Conservation (phyloP, 2,888 invertebrate species). For the Xanthostigma xanthostigma region DNA sequence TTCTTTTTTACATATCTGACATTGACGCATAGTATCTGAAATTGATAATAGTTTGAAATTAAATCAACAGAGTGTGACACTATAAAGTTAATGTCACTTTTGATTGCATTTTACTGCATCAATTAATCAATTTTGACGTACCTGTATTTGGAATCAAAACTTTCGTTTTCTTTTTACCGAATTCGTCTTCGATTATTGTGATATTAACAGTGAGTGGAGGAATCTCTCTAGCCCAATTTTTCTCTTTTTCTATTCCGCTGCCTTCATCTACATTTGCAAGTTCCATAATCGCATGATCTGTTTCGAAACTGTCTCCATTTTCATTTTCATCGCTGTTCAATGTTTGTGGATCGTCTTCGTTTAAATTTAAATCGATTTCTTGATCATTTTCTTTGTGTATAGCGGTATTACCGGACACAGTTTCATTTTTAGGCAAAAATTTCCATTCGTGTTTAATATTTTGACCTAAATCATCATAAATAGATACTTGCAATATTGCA, state of each 20-base stretch:
- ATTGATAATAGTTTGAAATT: too few relatives aligned
- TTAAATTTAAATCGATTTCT: constrained; percentile 1
- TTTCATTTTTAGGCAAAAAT: too few relatives aligned
- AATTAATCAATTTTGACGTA: neutral
- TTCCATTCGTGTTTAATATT: too few relatives aligned
- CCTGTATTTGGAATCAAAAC: constrained; percentile 25
- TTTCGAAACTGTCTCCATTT: neutral
- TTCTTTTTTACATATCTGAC: constrained; percentile 15
- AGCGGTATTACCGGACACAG: too few relatives aligned
- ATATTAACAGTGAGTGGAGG: constrained; percentile 23
- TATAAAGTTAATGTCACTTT: neutral
- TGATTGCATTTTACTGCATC: neutral
- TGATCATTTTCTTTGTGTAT: too few relatives aligned
- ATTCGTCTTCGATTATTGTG: constrained; percentile 27
- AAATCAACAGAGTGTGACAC: too few relatives aligned
- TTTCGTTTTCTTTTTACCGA: constrained; percentile 29
- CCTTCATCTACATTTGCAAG: neutral
- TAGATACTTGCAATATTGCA: too few relatives aligned
- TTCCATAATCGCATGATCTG: neutral
- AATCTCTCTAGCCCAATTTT: too few relatives aligned
- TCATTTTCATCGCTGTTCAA: neutral
- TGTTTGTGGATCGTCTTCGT: neutral
- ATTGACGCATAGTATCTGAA: constrained; percentile 4
- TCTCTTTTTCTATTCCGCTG: neutral
- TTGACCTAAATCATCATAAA: too few relatives aligned